phyloP scores from a whole-genome alignment of 2,888 invertebrate genomes.

The Hyppa rectilinea region DNA sequence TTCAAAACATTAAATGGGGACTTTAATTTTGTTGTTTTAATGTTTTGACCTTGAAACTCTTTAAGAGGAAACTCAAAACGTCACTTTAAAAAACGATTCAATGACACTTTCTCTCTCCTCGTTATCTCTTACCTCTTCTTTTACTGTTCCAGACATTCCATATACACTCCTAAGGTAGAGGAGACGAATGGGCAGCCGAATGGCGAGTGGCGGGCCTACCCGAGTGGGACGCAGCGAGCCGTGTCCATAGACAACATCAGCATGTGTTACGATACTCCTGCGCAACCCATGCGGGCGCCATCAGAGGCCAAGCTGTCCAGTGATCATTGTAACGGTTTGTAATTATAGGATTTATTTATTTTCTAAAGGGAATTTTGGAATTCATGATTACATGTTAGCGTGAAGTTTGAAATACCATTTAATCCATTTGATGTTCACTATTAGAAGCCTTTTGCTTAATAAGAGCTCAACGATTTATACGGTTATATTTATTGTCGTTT shows the following conservation, averaged over 20 bases:
- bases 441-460: no score
- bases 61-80: neutral
- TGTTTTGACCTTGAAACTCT: neutral
- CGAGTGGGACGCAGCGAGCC: constrained; percentile 87
- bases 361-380: neutral
- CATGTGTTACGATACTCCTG: constrained; percentile 85
- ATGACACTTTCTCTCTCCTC: neutral
- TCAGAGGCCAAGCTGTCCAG: constrained; percentile 83
- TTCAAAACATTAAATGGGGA: neutral
- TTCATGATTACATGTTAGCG: neutral
- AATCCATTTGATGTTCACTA: no score
- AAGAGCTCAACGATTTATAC: no score
- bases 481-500: no score
- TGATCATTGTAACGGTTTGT: constrained; percentile 84
- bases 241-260: constrained; percentile 92
- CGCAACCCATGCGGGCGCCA: constrained; percentile 82
- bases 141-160: constrained; percentile 89
- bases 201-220: constrained; percentile 87
- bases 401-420: neutral
- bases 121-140: constrained; percentile 1
- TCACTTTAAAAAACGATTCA: neutral
- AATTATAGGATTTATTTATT: neutral
- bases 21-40: neutral
- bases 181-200: constrained; percentile 81
- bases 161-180: constrained; percentile 94